Base-by-base conservation (phyloP, 1,140 invertebrate species). In the Sinella curviseta region DNA sequence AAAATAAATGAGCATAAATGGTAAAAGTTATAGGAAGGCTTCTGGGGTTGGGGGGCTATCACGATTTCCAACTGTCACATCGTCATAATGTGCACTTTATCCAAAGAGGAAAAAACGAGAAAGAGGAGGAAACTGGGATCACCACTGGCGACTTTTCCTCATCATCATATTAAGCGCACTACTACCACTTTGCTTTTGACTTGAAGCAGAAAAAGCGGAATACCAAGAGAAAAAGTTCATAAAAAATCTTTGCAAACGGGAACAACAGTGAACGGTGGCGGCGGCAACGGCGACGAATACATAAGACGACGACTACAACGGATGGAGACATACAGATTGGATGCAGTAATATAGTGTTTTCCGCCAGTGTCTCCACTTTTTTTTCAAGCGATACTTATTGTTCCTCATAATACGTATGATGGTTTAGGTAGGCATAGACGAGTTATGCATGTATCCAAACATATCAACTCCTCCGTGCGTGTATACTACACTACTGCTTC, bases 141-240 rank as follows among this genome's bases (percentile, higher is more conserved):
- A 70, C 65, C 65, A 70, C 65, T 70, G 65, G 65, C 65, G 65
- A 70, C 65, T 70, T 70, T n/a, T 60, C 55, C 65, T 70, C 65
- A 30, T 70, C 65, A 70, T 70, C 57, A 65, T 8, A 16, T n/a
- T 17, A 26, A 14, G 26, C 26, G 57, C 39, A 48, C 20, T 48
- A 20, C 8, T 8, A 48, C 20, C 39, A 48, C 39, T 12, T 20
- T 48, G 39, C 57, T 8, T 65, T 8, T 48, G 8, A 48, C 20
- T 48, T 20, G 20, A 48, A 20, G 20, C 39, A 48, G 39, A 65
- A 65, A 26, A 65, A 65, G 57, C 26, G 16, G 8, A 12, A 26
- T 20, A 26, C 16, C 8, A 26, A 26, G 8, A 70, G 31, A 33
- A 70, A 70, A 70, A 70, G 65, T 31, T 12, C 65, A 70, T 30